Evolutionary conservation across 2,888 invertebrate species (phyloP).

Genomic region (Beris chalybata): DNA sequence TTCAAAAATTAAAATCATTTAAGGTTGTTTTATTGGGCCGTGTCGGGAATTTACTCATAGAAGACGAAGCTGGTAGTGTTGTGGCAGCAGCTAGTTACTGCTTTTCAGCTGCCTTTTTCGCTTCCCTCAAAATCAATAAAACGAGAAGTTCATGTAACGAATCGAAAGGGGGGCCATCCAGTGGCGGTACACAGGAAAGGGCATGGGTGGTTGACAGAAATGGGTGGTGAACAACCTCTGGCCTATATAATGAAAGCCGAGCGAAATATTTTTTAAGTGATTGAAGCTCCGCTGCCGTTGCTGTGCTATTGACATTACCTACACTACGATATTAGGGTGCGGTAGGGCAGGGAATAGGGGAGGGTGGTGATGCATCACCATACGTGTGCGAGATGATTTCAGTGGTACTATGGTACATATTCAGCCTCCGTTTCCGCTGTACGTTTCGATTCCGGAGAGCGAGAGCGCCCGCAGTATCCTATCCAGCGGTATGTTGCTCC

Average conservation of each 20-base stretch:
- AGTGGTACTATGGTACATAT: constrained; percentile 14
- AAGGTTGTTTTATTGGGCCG: too few species aligned
- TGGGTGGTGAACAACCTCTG: constrained; percentile 32
- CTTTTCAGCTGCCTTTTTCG: background rate
- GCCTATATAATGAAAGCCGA: constrained; percentile 38
- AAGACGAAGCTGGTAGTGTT: too few species aligned
- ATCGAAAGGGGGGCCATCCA: constrained; percentile 26
- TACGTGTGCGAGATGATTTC: constrained; percentile 9
- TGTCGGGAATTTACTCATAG: too few species aligned
- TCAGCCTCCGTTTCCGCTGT: constrained; percentile 24
- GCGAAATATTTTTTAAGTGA: constrained; percentile 35
- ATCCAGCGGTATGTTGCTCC: too few species aligned
- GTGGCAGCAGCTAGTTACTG: too few species aligned
- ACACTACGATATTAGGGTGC: background rate
- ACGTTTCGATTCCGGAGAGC: constrained; percentile 3
- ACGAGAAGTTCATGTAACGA: constrained; percentile 38
- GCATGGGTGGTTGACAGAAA: constrained; percentile 4
- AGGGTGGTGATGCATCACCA: too few species aligned
- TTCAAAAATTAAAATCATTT: too few species aligned
- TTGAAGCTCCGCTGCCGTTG: constrained; percentile 34
- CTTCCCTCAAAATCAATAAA: constrained; percentile 39
- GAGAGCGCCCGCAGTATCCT: too few species aligned
- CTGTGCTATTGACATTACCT: constrained; percentile 35
- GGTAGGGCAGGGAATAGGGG: too few species aligned
- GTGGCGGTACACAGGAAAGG: background rate